phyloP scores from a whole-genome alignment of 53 echinoderm and acorn worm genomes.

The Henricia sp. region DNA sequence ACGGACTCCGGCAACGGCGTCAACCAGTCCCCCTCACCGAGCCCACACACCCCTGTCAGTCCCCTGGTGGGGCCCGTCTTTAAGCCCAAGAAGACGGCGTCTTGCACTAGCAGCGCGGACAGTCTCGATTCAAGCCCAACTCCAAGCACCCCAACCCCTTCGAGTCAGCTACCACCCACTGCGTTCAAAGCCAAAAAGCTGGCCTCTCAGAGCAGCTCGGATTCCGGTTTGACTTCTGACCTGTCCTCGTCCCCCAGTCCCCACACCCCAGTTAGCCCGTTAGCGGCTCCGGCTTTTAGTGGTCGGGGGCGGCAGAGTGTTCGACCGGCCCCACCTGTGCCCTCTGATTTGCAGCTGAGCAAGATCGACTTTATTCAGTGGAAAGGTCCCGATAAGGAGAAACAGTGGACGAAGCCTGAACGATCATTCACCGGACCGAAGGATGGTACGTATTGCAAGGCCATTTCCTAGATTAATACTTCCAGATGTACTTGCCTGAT shows the following conservation, averaged over 20 bases:
- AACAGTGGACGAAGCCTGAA: slow-evolving; percentile 50
- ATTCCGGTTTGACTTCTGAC: too few species aligned
- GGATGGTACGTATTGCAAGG: slow-evolving; percentile 11
- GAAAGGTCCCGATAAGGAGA: slow-evolving; percentile 11
- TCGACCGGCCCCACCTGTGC: slow-evolving; percentile 3
- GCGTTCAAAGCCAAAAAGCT: too few species aligned
- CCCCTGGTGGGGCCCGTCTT: not conserved
- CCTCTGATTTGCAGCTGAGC: not conserved
- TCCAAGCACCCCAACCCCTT: too few species aligned
- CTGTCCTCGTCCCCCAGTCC: too few species aligned
- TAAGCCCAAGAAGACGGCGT: too few species aligned
- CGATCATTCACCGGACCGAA: not conserved
- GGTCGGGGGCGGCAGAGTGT: slow-evolving; percentile 19
- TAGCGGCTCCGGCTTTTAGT: slow-evolving; percentile 43
- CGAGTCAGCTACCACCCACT: too few species aligned
- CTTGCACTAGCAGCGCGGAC: too few species aligned
- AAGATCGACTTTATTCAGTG: slow-evolving; percentile 28
- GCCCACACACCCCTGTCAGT: slow-evolving; percentile 24
- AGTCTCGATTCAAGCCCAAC: too few species aligned
- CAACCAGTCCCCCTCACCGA: slow-evolving; percentile 28
- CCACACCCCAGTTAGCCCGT: slow-evolving; percentile 32
- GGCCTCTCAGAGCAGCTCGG: too few species aligned
- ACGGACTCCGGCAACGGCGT: slow-evolving; percentile 9
- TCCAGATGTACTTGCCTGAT: not conserved
- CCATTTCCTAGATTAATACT: too few species aligned